A percentile compares a stretch with the other conserved stretches of the same genome.
These are phyloP conservation scores for Agelaius phoeniceus DNA, from an alignment of 2,113 vertebrate genomes.

Conservation along the genomic window DNA sequence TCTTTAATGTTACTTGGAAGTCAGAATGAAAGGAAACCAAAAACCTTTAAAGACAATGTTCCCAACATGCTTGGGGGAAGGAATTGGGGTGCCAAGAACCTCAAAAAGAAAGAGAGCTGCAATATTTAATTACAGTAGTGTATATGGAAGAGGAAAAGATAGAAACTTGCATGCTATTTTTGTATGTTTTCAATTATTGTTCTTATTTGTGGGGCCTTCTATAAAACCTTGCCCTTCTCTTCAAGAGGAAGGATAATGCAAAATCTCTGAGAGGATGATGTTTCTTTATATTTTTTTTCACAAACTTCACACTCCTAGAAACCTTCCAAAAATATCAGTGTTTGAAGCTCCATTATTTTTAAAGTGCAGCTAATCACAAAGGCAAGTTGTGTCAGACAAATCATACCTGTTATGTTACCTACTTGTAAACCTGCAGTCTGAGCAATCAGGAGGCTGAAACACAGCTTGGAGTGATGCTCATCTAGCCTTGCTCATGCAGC, in stretches of 20 bases:
- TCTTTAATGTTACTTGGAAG: neutral
- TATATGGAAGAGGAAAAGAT: neutral
- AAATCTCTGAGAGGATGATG: neutral
- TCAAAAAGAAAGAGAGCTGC: neutral
- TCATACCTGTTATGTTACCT: neutral
- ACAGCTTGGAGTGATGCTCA: neutral
- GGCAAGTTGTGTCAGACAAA: neutral
- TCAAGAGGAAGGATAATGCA: neutral
- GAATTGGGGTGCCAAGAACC: neutral
- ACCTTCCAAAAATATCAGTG: neutral
- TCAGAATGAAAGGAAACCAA: constrained; percentile 2
- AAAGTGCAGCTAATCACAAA: neutral
- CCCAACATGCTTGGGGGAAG: neutral
- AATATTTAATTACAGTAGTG: neutral
- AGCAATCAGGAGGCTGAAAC: neutral
- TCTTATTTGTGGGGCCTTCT: neutral
- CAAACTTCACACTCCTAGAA: neutral
- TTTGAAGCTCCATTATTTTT: neutral
- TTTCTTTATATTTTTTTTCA: neutral
- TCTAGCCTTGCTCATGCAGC: neutral
- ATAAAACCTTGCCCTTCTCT: neutral
- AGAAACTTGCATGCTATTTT: neutral
- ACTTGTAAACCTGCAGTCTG: neutral
- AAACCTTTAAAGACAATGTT: neutral
- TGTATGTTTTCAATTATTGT: neutral